Evolutionary conservation across 1,140 invertebrate genomes (phyloP), one percentile per base, ranked within the genome.

Genomic region (Drosophila nigromelanica): DNA sequence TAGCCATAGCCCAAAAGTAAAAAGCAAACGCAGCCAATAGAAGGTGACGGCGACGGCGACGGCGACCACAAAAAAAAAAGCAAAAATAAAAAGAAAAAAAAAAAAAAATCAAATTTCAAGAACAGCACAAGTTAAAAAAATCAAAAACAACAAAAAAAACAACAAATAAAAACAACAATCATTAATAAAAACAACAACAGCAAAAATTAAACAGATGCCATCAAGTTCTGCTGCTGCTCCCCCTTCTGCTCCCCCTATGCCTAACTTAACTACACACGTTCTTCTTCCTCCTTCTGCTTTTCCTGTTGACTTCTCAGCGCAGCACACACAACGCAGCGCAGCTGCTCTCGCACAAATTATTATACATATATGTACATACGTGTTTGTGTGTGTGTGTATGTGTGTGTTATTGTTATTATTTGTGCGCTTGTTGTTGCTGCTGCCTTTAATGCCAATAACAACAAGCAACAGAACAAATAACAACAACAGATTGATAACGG

Each of bases 1-100:
- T 82, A 86, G 71, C 71, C 37, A 56, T 69, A 72, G 59, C 66
- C 71, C 61, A 68, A 79, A 79, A 83, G 67, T 75, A 82, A 83
- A 78, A 82, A 68, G 62, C 69, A 67, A 63, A 67, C 62, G 62
- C 69, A 59, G 60, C 67, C 45, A 68, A 58, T 58, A 56, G 54
- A 3, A 43, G 43, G 47, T 15, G 52, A n/a, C 42, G 67, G 18
- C 50, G 78, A n/a, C 42, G 67, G 18, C 50, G 78, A 42, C 27
- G 47, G 40, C 27, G 45, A 27, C 11, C 58, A 24, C 8, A 42
- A 33, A 1, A 30, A 30, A 12, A 75, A 64, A 1, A 18, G 18
- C 62, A 59, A 61, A 42, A 73, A 21, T 33, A 68, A 27, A 42
- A 78, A 37, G 14, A 54, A 45, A 21, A 47, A 21, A 8, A 52